phyloP scores from a whole-genome alignment of 1,140 invertebrate species.

The Drosophila ananassae region DNA sequence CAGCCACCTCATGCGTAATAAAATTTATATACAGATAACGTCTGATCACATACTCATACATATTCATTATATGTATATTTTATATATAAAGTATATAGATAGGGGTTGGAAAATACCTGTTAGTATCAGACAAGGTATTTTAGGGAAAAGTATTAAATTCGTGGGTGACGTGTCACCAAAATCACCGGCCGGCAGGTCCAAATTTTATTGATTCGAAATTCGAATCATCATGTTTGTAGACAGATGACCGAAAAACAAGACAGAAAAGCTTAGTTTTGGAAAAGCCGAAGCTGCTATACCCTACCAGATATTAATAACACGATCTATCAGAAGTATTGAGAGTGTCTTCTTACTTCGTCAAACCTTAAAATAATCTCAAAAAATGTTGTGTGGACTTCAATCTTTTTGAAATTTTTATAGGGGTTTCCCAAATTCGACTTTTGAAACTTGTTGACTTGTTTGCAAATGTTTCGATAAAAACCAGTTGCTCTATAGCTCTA shows the following conservation, averaged over 20 bases:
- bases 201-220: conserved; percentile 16
- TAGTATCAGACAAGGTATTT: neutral
- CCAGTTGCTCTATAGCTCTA: conserved; percentile 73
- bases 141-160: neutral
- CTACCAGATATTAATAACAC: neutral
- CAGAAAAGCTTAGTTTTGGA: conserved; percentile 4
- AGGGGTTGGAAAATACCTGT: too few species aligned
- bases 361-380: too few species aligned
- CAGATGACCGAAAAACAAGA: conserved; percentile 4
- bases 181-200: conserved; percentile 40
- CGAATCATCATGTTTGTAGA: conserved; percentile 23
- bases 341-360: too few species aligned
- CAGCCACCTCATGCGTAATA: conserved; percentile 58
- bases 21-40: conserved; percentile 16
- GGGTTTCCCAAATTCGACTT: conserved; percentile 1
- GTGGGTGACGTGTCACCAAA: conserved; percentile 27
- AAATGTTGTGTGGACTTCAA: neutral
- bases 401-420: neutral
- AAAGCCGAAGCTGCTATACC: neutral
- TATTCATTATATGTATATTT: conserved; percentile 31
- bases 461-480: conserved; percentile 59
- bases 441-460: conserved; percentile 2
- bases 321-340: too few species aligned
- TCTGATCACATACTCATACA: conserved; percentile 30
- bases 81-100: neutral